Base-by-base conservation (phyloP, 2,113 vertebrate species). In the Prinia subflava region DNA sequence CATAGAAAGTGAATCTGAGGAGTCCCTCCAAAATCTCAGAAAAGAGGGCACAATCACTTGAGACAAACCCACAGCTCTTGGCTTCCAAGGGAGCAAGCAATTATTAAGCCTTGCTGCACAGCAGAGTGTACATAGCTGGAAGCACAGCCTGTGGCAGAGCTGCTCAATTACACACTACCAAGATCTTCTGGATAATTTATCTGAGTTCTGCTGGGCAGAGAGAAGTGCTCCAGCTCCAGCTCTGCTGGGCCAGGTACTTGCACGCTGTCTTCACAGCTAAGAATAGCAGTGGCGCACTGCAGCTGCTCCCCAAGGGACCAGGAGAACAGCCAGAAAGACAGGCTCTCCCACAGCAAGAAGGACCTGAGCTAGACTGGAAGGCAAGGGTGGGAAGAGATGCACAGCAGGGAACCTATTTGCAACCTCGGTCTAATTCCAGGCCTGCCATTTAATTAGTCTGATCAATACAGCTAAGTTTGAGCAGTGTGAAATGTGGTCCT, bases 211-310 rank as follows among this genome's bases (percentile, higher is more conserved):
- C 92, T 74, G 94, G 94, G 92, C 94, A 93, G 94, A 92, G 35
- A 88, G 88, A 92, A 95, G 88, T 23, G 67, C 95, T 69, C 85
- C 79, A 95, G 94, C 95, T 93, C 74, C 88, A 63, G 95, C 95
- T 95, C 89, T 49, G 95, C 95, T 50, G 64, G 95, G 80, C 96
- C 96, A 96, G 94, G 95, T 96, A 95, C 91, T 91, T 18, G 92
- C 91, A 89, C 2, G 13, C 94, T 86, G 83, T 67, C 96, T 97
- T 77, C 80, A 13, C 68, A 89, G 96, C 96, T 95, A 97, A 97
- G 95, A 96, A 97, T 96, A 97, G 96, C 95, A 87, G 80, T 94
- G 95, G 94, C 60, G 94, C 95, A 96, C 89, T 97, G 96, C 96
- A 95, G 96, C 92, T 93, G 94, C 95, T 96, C 92, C 95, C 95